Percentiles rank a stretch among this genome's conserved stretches.
phyloP scores from a whole-genome alignment of 2,888 invertebrate genomes.

The Syrphus vitripennis region DNA sequence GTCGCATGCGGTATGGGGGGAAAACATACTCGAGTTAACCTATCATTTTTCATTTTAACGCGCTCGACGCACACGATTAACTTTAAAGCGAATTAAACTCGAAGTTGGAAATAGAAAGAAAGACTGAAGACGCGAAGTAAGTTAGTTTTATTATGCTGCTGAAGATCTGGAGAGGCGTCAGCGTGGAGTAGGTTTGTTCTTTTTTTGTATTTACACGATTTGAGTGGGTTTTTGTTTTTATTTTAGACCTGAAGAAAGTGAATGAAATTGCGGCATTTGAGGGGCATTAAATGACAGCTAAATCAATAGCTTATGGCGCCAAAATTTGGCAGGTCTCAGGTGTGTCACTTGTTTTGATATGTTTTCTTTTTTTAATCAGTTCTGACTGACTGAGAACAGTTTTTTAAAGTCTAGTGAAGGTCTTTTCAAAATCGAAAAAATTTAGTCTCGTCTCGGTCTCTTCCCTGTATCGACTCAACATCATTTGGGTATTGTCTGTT shows the following conservation, averaged over 20 bases:
- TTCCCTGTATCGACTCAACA: too few species aligned
- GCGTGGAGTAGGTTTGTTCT: not conserved
- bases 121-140: not conserved
- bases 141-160: slow-evolving; percentile 26
- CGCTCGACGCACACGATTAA: slow-evolving; percentile 36
- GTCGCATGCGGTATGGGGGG: not conserved
- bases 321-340: not conserved
- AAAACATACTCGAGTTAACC: slow-evolving; percentile 44
- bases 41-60: slow-evolving; percentile 69
- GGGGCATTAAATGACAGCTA: slow-evolving; percentile 39
- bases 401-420: too few species aligned
- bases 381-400: too few species aligned
- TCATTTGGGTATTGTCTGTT: too few species aligned
- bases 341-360: too few species aligned
- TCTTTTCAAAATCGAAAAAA: too few species aligned
- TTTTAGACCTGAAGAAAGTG: slow-evolving; percentile 30
- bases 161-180: slow-evolving; percentile 19
- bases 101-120: slow-evolving; percentile 21
- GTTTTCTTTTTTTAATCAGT: too few species aligned
- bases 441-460: too few species aligned
- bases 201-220: not conserved
- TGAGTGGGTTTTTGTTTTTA: slow-evolving; percentile 15
- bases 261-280: slow-evolving; percentile 44
- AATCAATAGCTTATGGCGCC: slow-evolving; percentile 31
- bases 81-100: slow-evolving; percentile 27